Evolutionary conservation across 2,888 invertebrate genomes (phyloP).

Genomic region (Eupeodes latifasciatus): DNA sequence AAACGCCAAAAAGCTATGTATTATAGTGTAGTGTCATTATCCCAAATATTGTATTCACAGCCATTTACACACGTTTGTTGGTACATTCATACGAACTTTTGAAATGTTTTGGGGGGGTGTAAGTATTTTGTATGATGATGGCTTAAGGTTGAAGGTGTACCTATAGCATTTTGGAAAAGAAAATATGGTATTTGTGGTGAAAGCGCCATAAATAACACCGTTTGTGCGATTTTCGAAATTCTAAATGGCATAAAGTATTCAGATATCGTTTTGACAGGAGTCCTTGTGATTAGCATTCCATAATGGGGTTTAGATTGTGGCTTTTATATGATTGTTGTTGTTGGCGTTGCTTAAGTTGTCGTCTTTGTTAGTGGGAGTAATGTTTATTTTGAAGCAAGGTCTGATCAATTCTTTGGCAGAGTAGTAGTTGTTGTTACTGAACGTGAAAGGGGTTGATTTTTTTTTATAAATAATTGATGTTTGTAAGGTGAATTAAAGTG

Average conservation of each 20-base stretch:
- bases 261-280: conserved; percentile 74
- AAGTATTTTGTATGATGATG: conserved; percentile 26
- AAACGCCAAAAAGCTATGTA: conserved; percentile 58
- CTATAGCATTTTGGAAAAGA: conserved; percentile 32
- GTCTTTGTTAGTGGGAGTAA: not conserved
- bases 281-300: conserved; percentile 75
- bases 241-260: conserved; percentile 74
- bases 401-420: conserved; percentile 27
- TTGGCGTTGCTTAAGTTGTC: conserved; percentile 24
- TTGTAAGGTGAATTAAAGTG: conserved; percentile 37
- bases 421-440: conserved; percentile 12
- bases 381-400: conserved; percentile 9
- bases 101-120: conserved; percentile 33
- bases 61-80: conserved; percentile 67
- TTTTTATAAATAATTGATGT: conserved; percentile 21
- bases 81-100: not conserved
- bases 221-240: conserved; percentile 74
- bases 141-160: not conserved
- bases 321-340: conserved; percentile 57
- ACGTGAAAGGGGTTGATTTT: conserved; percentile 51
- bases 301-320: conserved; percentile 68
- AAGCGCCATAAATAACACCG: conserved; percentile 75
- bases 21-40: conserved; percentile 70
- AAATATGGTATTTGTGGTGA: conserved; percentile 70
- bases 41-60: conserved; percentile 71